Conservation (phyloP, 1,140 invertebrate genomes). For the Calosoma granatense region DNA sequence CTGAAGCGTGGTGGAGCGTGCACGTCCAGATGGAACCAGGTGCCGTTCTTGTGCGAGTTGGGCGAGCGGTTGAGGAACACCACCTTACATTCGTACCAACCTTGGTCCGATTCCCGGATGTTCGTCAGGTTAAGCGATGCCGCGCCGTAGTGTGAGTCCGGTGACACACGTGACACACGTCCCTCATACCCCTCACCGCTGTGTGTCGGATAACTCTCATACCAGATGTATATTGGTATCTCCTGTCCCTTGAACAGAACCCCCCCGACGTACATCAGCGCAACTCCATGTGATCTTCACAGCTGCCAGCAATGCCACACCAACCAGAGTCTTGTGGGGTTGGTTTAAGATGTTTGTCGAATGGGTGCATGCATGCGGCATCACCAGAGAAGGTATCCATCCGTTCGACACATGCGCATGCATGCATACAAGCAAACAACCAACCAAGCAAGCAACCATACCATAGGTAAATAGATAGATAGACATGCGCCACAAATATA, state of each 20-base stretch:
- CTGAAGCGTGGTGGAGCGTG: constrained; percentile 89
- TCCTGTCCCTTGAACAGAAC: constrained; percentile 63
- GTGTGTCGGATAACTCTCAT: constrained; percentile 92
- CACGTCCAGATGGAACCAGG: constrained; percentile 94
- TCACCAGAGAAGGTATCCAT: background rate
- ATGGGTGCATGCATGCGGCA: background rate
- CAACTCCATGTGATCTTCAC: background rate
- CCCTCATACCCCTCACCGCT: constrained; percentile 86
- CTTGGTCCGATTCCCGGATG: constrained; percentile 85
- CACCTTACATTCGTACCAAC: constrained; percentile 96
- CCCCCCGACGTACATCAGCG: background rate
- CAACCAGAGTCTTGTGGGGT: background rate
- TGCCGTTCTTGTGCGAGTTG: constrained; percentile 81
- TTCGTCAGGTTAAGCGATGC: constrained; percentile 90
- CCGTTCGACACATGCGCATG: background rate
- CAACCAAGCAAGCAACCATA: background rate
- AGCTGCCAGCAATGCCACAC: background rate
- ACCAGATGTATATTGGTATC: constrained; percentile 95
- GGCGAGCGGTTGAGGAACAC: constrained; percentile 90
- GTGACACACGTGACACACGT: constrained; percentile 74
- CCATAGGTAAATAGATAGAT: too few species aligned
- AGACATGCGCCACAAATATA: too few species aligned
- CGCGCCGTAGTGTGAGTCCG: constrained; percentile 75
- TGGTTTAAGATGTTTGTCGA: background rate
- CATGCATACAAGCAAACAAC: background rate